Conservation (phyloP, 1,140 invertebrate genomes). For the Pararge aegeria region DNA sequence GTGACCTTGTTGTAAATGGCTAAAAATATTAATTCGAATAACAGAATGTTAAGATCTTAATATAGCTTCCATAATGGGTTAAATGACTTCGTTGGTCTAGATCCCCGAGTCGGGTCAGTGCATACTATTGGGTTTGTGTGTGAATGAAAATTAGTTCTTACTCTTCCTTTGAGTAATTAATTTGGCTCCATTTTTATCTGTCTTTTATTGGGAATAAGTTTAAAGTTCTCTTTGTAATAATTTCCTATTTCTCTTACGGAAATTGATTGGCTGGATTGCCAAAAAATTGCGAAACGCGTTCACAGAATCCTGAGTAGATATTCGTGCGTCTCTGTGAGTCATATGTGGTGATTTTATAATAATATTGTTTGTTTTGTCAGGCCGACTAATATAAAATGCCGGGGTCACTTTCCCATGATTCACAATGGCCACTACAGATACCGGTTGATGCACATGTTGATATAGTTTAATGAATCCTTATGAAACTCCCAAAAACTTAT, state of each 20-base stretch:
- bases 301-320: neutral
- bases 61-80: no score
- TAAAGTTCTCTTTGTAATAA: neutral
- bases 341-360: constrained; percentile 8
- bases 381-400: constrained; percentile 5
- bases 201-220: neutral
- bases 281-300: neutral
- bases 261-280: neutral
- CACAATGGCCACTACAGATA: neutral
- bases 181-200: no score
- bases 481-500: neutral
- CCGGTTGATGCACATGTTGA: neutral
- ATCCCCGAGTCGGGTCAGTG: no score
- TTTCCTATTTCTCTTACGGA: neutral
- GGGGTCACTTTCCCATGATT: constrained; percentile 6
- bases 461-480: constrained; percentile 2
- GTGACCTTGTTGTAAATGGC: no score
- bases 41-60: no score
- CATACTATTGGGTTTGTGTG: no score
- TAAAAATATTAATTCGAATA: no score
- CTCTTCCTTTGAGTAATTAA: no score
- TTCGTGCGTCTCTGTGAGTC: constrained; percentile 5
- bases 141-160: no score
- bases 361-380: constrained; percentile 7
- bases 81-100: no score